Evolutionary conservation across 2,888 invertebrate species (phyloP).

Genomic region (Phytoseiulus persimilis): DNA sequence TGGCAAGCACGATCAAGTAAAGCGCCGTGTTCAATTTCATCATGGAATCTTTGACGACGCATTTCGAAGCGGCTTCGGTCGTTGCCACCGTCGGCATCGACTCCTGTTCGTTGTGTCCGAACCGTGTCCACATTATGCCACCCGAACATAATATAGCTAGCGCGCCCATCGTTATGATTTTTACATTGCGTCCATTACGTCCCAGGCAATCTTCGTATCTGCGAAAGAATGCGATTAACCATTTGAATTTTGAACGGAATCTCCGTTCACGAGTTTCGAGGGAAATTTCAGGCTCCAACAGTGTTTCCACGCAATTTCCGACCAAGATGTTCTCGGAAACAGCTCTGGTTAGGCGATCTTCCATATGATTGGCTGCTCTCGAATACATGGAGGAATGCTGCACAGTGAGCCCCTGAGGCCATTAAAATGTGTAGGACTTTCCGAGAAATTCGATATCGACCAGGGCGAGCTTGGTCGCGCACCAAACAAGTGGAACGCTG

Average conservation of each 20-base stretch:
- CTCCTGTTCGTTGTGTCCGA: not conserved
- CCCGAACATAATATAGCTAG: constrained; percentile 28
- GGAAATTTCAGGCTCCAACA: too few relatives aligned
- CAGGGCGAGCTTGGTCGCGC: too few relatives aligned
- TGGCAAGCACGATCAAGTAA: constrained; percentile 29
- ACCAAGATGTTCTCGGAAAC: too few relatives aligned
- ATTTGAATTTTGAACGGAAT: not conserved
- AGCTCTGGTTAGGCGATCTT: too few relatives aligned
- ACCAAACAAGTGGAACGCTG: too few relatives aligned
- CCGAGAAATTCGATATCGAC: too few relatives aligned
- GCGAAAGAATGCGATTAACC: not conserved
- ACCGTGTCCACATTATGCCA: constrained; percentile 22
- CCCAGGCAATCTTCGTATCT: constrained; percentile 37
- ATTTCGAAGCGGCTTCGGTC: constrained; percentile 5
- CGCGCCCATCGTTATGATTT: constrained; percentile 20
- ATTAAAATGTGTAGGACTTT: too few relatives aligned
- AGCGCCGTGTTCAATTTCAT: constrained; percentile 34
- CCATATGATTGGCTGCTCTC: too few relatives aligned
- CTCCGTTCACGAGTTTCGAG: too few relatives aligned
- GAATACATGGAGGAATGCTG: too few relatives aligned
- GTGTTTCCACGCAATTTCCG: too few relatives aligned
- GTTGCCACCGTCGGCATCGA: not conserved
- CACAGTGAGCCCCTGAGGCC: too few relatives aligned
- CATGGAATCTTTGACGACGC: constrained; percentile 20
- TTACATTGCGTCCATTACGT: constrained; percentile 17